A percentile compares a stretch with the other conserved stretches of the same genome.
Conservation (phyloP, 2,113 vertebrate species). For the Oncorhynchus mykiss region DNA sequence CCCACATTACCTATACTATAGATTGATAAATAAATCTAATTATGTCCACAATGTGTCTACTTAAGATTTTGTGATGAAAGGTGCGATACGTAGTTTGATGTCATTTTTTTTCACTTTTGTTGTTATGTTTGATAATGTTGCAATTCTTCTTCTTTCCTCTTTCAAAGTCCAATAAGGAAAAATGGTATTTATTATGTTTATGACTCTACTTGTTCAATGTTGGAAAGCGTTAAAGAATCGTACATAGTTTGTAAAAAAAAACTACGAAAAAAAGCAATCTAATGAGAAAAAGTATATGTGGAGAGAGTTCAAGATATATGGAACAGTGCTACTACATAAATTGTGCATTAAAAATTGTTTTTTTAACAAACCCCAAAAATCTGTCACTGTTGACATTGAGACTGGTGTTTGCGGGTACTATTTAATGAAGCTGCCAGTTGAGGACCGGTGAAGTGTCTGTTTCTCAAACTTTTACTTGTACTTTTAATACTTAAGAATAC, state of each 20-base stretch:
- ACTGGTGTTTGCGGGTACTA: too few relatives aligned
- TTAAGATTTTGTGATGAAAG: too few relatives aligned
- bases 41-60: too few relatives aligned
- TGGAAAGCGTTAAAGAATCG: background rate
- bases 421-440: too few relatives aligned
- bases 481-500: too few relatives aligned
- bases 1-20: too few relatives aligned
- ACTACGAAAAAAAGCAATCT: background rate
- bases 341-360: background rate
- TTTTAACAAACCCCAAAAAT: background rate
- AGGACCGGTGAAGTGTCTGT: too few relatives aligned
- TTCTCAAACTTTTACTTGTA: too few relatives aligned
- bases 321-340: background rate
- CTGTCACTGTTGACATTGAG: background rate
- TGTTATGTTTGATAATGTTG: too few relatives aligned
- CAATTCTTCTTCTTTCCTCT: background rate
- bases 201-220: background rate
- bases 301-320: background rate
- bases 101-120: too few relatives aligned
- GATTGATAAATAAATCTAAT: too few relatives aligned
- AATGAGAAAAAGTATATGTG: background rate
- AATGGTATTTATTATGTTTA: background rate
- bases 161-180: background rate
- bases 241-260: background rate
- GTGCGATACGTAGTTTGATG: too few relatives aligned